Evolutionary conservation across 2,888 invertebrate species (phyloP).

Genomic region (Drosophila tripunctata): DNA sequence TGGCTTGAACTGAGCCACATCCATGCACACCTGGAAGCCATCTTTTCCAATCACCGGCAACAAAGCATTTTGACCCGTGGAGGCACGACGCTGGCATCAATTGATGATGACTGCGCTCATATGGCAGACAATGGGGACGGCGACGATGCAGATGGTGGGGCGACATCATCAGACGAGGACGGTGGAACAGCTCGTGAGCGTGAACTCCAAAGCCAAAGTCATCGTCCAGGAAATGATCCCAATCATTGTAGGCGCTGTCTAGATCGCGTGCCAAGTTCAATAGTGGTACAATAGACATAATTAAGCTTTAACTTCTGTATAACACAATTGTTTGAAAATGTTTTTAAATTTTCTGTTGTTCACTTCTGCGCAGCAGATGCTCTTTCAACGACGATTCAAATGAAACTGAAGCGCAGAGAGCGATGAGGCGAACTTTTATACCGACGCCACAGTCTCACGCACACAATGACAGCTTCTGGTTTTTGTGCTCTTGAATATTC

Average conservation of each 20-base stretch:
- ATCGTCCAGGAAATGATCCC: constrained; percentile 64
- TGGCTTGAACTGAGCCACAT: constrained; percentile 89
- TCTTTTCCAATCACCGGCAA: constrained; percentile 85
- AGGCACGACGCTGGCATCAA: constrained; percentile 85
- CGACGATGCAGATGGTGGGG: constrained; percentile 47
- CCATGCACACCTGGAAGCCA: constrained; percentile 88
- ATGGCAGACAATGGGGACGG: constrained; percentile 54
- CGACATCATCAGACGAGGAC: constrained; percentile 67
- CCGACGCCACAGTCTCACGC: constrained; percentile 39
- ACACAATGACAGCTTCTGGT: constrained; percentile 37
- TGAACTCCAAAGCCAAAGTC: constrained; percentile 73
- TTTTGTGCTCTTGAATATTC: constrained; percentile 43
- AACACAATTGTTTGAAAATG: not conserved
- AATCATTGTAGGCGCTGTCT: constrained; percentile 43
- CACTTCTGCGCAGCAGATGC: constrained; percentile 13
- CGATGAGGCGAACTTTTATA: constrained; percentile 49
- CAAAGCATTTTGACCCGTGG: constrained; percentile 84
- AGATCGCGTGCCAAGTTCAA: constrained; percentile 61
- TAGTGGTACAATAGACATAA: constrained; percentile 64
- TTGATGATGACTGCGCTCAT: constrained; percentile 56
- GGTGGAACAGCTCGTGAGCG: constrained; percentile 74
- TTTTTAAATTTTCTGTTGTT: not conserved
- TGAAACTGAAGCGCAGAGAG: constrained; percentile 23
- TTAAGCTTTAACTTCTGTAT: constrained; percentile 15
- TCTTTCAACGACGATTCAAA: constrained; percentile 7